Percentiles rank a stretch among this genome's conserved stretches.
Conservation (phyloP, 2,797 vertebrate species). For the Luscinia megarhynchos region DNA sequence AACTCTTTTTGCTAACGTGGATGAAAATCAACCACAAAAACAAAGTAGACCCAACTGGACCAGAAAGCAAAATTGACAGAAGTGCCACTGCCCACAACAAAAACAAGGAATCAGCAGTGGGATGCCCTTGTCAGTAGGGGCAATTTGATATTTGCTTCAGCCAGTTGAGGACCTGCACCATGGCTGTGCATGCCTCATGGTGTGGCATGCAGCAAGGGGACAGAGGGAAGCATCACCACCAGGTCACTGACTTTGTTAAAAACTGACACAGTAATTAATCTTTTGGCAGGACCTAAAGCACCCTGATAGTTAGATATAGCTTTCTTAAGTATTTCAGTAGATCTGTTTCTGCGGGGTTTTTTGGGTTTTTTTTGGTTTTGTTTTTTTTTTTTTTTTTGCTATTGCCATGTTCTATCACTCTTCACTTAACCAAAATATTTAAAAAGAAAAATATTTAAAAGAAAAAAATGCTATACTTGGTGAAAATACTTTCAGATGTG, state of each 20-base stretch:
- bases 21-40: neutral
- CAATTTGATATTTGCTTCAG: neutral
- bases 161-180: accelerated
- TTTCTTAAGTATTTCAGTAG: neutral
- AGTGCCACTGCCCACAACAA: neutral
- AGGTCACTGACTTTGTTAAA: neutral
- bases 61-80: neutral
- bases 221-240: neutral
- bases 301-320: neutral
- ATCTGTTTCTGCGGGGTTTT: neutral
- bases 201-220: neutral
- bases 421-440: neutral
- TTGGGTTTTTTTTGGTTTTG: no score
- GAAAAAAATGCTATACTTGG: neutral
- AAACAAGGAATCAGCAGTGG: neutral
- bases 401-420: neutral
- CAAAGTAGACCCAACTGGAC: neutral
- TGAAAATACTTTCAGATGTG: neutral
- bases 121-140: neutral
- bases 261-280: neutral
- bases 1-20: neutral
- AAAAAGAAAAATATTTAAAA: neutral
- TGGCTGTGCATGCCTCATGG: accelerated
- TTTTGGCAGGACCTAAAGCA: neutral
- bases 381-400: neutral